Base-by-base conservation (phyloP, 2,888 invertebrate genomes). In the Crocallis elinguaria region DNA sequence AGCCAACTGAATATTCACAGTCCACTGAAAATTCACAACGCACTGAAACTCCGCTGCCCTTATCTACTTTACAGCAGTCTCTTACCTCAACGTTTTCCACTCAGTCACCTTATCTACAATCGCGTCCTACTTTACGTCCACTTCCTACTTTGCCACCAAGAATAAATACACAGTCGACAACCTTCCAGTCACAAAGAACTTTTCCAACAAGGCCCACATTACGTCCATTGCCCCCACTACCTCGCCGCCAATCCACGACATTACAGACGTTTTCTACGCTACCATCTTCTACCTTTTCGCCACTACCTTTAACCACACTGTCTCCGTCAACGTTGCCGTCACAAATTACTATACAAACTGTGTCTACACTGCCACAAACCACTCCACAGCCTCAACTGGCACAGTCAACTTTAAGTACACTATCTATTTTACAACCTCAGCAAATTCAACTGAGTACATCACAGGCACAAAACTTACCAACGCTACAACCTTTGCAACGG, bases 241-340 rank as follows among this genome's bases (percentile, higher is more conserved):
- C 14, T 9, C 42, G 42, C 35, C 41, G 52, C 3, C 48, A 29
- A 25, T 13, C 17, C 3, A 49, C 60, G 21, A 57, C 44, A 5
- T n/a, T 45, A 13, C 41, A 50, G 8, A 36, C 32, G 0, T 25
- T 32, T 25, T 35, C 42, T 0, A 25, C 57, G 1, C 45, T 27
- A 23, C 39, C 38, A 36, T 16, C 43, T 23, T 12, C 44, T 12
- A 41, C 49, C 6, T 27, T 38, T 36, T 8, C 45, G 11, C 25
- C 39, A 3, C 35, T 36, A 9, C 30, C 45, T 49, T 11, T 39
- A 11, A 35, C 3, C 4, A n/a, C 36, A 33, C 35, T 36, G 19
- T 17, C 46, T 42, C 1, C 13, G 3, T 9, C 17, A 13, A 37
- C 42, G 1, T 12, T 44, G 1, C 13, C 50, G 27, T 17, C 42